These are phyloP conservation scores for Digitonthophagus gazella DNA, from an alignment of 2,888 invertebrate species.

Conservation along the genomic window DNA sequence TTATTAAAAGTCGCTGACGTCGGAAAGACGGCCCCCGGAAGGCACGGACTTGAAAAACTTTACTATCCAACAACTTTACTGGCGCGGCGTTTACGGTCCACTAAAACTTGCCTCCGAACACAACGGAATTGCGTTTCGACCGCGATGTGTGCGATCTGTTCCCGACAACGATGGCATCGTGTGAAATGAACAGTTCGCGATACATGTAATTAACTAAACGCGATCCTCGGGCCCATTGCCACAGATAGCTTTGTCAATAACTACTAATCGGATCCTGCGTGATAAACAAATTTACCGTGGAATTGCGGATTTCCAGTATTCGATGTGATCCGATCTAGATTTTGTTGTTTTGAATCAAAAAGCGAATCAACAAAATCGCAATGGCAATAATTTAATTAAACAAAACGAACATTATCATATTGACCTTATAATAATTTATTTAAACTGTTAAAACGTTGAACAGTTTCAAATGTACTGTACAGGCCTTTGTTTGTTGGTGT, in stretches of 20 bases:
- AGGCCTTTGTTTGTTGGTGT: too few species aligned
- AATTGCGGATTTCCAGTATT: neutral
- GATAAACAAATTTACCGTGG: neutral
- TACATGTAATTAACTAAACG: neutral
- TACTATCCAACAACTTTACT: neutral
- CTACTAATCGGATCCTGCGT: neutral
- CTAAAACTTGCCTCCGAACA: neutral
- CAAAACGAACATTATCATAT: too few species aligned
- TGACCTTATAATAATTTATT: too few species aligned
- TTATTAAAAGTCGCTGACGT: neutral
- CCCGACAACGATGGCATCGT: neutral
- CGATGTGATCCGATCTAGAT: neutral
- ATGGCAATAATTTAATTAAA: too few species aligned
- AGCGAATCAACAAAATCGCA: too few species aligned
- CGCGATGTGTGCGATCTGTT: neutral
- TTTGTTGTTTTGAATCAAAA: neutral
- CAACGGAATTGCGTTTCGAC: neutral
- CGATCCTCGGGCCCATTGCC: neutral
- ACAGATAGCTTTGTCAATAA: neutral
- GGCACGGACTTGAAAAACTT: neutral
- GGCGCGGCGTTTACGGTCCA: neutral
- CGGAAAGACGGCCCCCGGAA: neutral
- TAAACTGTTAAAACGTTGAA: too few species aligned
- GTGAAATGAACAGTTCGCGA: neutral
- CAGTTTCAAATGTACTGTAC: too few species aligned